Evolutionary conservation across 1,140 invertebrate genomes (phyloP).

Genomic region (Scylla paramamosain): DNA sequence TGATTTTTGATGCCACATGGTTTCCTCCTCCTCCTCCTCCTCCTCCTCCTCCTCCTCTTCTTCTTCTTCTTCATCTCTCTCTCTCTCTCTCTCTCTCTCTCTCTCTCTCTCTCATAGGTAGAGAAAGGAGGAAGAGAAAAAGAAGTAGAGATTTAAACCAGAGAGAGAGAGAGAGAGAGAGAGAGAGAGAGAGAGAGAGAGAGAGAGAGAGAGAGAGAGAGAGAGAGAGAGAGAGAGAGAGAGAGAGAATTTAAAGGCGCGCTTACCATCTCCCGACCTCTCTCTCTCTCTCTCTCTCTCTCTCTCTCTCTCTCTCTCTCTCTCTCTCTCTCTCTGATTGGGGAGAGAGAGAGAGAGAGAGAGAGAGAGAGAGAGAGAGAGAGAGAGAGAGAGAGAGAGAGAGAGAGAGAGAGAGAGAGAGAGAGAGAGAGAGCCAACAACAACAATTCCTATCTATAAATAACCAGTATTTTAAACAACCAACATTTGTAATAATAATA

Average conservation of each 20-base stretch:
- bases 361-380: too few species aligned
- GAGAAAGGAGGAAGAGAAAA: too few species aligned
- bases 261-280: background rate
- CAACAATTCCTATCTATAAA: background rate
- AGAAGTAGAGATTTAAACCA: too few species aligned
- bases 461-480: too few species aligned
- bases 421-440: background rate
- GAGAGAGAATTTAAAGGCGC: background rate
- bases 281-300: background rate
- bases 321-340: background rate
- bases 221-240: slow-evolving; percentile 36
- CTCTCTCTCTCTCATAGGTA: too few species aligned
- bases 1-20: too few species aligned
- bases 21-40: too few species aligned
- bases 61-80: too few species aligned
- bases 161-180: background rate
- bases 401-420: slow-evolving; percentile 24
- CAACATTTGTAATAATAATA: too few species aligned
- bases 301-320: background rate
- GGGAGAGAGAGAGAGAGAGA: too few species aligned
- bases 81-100: too few species aligned
- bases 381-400: background rate
- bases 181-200: slow-evolving; percentile 38
- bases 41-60: too few species aligned
- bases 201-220: slow-evolving; percentile 37